A percentile compares a stretch with the other conserved stretches of the same genome.
These are phyloP conservation scores for Oxygymnocypris stewartii DNA, from an alignment of 2,113 vertebrate species.

Conservation along the genomic window DNA sequence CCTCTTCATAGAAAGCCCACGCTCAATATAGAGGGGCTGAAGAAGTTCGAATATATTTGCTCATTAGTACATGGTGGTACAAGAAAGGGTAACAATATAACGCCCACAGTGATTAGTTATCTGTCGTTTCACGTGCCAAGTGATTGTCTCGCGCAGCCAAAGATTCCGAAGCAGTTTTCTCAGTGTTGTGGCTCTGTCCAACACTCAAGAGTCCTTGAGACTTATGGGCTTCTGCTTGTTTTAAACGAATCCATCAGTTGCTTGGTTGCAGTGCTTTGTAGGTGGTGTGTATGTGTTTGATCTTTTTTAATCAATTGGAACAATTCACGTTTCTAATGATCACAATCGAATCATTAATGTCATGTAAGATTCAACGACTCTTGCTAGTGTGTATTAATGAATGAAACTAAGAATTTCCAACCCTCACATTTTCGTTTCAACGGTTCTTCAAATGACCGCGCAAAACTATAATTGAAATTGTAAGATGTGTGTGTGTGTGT, in stretches of 20 bases:
- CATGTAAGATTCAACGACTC: background rate
- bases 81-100: conserved; percentile 78
- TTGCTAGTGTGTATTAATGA: background rate
- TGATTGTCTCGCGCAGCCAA: conserved; percentile 73
- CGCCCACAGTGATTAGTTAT: conserved; percentile 90
- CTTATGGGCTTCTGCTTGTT: background rate
- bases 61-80: conserved; percentile 73
- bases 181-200: conserved; percentile 17
- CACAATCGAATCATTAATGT: background rate
- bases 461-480: background rate
- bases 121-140: conserved; percentile 67
- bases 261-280: background rate
- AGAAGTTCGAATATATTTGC: conserved; percentile 78
- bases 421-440: background rate
- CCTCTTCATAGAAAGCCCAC: conserved; percentile 61
- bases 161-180: conserved; percentile 72
- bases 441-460: background rate
- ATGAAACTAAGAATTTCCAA: background rate
- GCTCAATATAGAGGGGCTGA: conserved; percentile 68
- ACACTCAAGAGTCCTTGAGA: conserved; percentile 24
- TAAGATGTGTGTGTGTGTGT: no score
- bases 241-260: conserved; percentile 21
- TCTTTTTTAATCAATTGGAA: background rate
- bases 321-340: background rate
- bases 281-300: no score